Evolutionary conservation across 2,113 vertebrate genomes (phyloP).

Genomic region (Meriones unguiculatus): DNA sequence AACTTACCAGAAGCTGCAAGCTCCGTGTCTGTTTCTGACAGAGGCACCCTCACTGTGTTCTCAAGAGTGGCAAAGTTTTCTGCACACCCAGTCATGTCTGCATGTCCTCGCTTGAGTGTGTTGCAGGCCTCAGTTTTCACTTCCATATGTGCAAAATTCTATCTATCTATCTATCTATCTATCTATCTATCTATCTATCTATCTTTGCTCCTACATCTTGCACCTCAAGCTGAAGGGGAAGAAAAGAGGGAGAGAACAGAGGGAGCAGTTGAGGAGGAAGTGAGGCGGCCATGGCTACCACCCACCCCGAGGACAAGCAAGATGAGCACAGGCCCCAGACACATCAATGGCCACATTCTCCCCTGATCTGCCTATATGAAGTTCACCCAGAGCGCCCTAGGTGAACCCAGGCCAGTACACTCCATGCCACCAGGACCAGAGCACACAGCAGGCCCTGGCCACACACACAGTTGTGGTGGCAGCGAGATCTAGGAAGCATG

Average conservation of each 20-base stretch:
- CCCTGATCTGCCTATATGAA: not conserved
- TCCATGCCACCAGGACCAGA: rapidly evolving
- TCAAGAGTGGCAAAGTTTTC: slow-evolving; percentile 19
- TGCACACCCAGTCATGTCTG: not conserved
- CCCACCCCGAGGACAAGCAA: not conserved
- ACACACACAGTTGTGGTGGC: rapidly evolving
- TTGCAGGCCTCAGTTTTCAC: rapidly evolving
- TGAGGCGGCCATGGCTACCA: rapidly evolving
- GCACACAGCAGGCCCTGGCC: not conserved
- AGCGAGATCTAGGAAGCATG: not conserved
- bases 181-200: no score
- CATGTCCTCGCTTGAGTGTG: not conserved
- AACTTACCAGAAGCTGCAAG: slow-evolving; percentile 69
- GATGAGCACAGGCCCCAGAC: not conserved
- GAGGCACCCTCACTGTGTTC: not conserved
- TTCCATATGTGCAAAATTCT: not conserved
- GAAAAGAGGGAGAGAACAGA: not conserved
- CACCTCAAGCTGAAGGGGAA: not conserved
- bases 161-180: not conserved
- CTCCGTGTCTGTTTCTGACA: not conserved
- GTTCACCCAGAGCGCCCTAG: rapidly evolving
- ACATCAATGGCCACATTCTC: not conserved
- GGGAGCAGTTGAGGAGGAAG: rapidly evolving
- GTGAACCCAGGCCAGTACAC: not conserved
- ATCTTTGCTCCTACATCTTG: not conserved